A percentile compares a stretch with the other conserved stretches of the same genome.
phyloP scores from a whole-genome alignment of 2,797 vertebrate genomes.

The Sebastes minor region DNA sequence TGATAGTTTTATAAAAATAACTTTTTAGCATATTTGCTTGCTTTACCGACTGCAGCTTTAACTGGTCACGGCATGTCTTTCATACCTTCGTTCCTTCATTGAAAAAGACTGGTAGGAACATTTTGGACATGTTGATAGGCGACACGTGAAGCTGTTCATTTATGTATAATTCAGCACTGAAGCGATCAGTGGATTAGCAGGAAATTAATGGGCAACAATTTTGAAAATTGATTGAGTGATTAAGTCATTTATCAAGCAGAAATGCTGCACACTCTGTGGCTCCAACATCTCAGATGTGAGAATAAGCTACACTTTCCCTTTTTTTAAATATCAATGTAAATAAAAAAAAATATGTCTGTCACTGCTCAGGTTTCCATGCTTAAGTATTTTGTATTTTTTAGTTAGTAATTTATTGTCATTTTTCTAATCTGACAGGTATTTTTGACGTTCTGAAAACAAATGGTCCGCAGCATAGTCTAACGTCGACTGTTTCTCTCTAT shows the following conservation, averaged over 20 bases:
- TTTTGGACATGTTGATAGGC: neutral
- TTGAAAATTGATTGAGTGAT: conserved; percentile 5
- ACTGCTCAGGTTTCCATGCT: neutral
- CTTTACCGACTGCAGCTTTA: neutral
- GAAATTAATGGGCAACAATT: conserved; percentile 1
- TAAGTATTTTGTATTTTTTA: neutral
- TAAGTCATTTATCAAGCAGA: conserved; percentile 15
- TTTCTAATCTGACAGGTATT: neutral
- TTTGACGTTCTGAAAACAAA: neutral
- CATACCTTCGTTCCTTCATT: neutral
- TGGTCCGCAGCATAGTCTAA: neutral
- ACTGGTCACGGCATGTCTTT: neutral
- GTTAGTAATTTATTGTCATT: neutral
- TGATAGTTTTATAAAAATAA: neutral
- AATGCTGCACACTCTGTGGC: neutral
- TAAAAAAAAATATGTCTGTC: neutral
- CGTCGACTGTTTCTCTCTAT: neutral
- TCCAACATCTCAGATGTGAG: neutral
- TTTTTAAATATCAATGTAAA: neutral
- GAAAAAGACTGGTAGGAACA: neutral
- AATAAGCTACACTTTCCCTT: neutral
- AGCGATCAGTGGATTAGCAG: neutral
- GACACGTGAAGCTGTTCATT: neutral
- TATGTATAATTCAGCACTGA: neutral
- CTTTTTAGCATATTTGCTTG: neutral